A percentile compares a stretch with the other conserved stretches of the same genome.
Conservation (phyloP, 2,888 invertebrate genomes). For the Pheosia tremula region DNA sequence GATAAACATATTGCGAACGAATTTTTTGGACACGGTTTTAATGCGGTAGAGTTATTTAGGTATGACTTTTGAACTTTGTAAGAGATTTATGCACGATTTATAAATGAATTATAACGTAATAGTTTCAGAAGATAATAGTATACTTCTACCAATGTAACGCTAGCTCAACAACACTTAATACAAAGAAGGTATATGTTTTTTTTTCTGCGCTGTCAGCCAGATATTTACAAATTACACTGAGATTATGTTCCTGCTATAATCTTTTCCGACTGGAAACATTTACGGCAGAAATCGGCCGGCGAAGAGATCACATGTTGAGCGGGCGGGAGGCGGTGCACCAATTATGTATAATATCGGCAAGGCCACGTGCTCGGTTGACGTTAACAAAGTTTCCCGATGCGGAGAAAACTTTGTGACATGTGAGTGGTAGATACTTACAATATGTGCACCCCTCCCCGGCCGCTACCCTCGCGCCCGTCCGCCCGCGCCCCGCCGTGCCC, state of each 20-base stretch:
- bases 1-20: constrained; percentile 6
- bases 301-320: constrained; percentile 55
- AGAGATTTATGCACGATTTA: neutral
- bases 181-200: too few species aligned
- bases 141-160: constrained; percentile 20
- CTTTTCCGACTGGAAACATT: constrained; percentile 21
- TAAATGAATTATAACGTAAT: constrained; percentile 8
- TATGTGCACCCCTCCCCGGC: constrained; percentile 63
- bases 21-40: neutral
- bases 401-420: constrained; percentile 84
- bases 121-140: constrained; percentile 22
- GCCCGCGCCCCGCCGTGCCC: constrained; percentile 37
- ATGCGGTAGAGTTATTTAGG: neutral
- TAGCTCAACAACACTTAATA: constrained; percentile 37
- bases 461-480: constrained; percentile 37
- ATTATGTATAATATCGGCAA: constrained; percentile 75
- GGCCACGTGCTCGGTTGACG: constrained; percentile 84
- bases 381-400: constrained; percentile 83
- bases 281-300: constrained; percentile 26
- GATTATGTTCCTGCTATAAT: neutral
- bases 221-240: neutral
- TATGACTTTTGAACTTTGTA: too few species aligned
- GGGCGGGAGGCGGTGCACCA: constrained; percentile 59
- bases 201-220: neutral
- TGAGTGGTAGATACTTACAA: constrained; percentile 82